Base-by-base conservation (phyloP, 2,888 invertebrate genomes). In the Apamea epomidion region DNA sequence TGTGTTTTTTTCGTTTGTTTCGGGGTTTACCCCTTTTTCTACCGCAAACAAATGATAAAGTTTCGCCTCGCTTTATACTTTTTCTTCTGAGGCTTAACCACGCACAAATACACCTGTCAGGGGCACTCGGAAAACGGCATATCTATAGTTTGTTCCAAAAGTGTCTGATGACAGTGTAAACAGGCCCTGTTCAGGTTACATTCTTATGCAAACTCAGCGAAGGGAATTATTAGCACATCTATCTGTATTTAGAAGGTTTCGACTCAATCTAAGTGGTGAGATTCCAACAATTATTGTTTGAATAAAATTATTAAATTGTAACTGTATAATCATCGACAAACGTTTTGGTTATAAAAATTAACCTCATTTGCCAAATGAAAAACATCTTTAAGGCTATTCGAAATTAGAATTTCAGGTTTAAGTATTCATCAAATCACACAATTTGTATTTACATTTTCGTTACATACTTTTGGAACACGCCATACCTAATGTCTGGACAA, bases 11-110 rank as follows among this genome's bases (percentile, higher is more conserved):
- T 51, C 4, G 7, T n/a, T 48, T 29, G 5, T 10, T 54, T 32
- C 25, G 12, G 25, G 18, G 14, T 10, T 29, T 10, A 68, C 10
- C 29, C 32, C 12, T 80, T 54, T 37, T 29, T 5, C 32, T 18
- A 60, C 32, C 51, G 8, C n/a, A 68, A 37, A 81, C 45, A 68
- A 69, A 77, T 37, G 32, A 62, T 69, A 29, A 37, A 77, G 18
- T 83, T 84, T 78, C 21, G 60, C 67, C 70, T 45, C 65, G 10
- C n/a, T 71, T 71, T 67, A 29, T 54, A 68, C 70, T 60, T 79
- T 78, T 71, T 48, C 60, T n/a, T 70, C 12, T 67, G 42, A 54
- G 18, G 69, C 6, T 69, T 80, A 48, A 81, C 45, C 73, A 67
- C 37, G 51, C 45, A 65, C 58, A 71, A 71, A 71, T 29, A 79